These are phyloP conservation scores for Limnephilus marmoratus DNA, from an alignment of 2,888 invertebrate species.

Conservation along the genomic window DNA sequence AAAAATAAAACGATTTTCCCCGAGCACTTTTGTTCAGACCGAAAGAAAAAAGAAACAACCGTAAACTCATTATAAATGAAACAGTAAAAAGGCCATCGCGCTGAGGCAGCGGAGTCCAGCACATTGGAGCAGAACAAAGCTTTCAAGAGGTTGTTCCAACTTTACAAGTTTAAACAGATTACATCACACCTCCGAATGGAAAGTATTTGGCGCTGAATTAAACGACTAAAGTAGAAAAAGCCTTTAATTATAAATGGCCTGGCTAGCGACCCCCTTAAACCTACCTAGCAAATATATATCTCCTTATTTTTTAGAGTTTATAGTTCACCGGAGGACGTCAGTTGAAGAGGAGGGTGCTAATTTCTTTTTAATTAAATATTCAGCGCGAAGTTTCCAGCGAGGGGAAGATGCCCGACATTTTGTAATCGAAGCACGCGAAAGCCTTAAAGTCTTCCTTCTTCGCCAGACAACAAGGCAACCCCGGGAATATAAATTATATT, in stretches of 20 bases:
- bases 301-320: slow-evolving; percentile 32
- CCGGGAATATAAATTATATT: slow-evolving; percentile 60
- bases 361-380: slow-evolving; percentile 62
- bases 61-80: slow-evolving; percentile 31
- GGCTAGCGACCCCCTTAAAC: not conserved
- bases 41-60: slow-evolving; percentile 31
- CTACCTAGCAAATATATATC: slow-evolving; percentile 13
- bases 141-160: slow-evolving; percentile 13
- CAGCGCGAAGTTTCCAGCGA: slow-evolving; percentile 42
- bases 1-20: not conserved
- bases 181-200: slow-evolving; percentile 51
- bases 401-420: slow-evolving; percentile 43
- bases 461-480: slow-evolving; percentile 45
- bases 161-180: slow-evolving; percentile 49
- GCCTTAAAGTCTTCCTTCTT: slow-evolving; percentile 43
- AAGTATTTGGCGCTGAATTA: slow-evolving; percentile 43
- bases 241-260: slow-evolving; percentile 54
- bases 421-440: slow-evolving; percentile 59
- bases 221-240: slow-evolving; percentile 40
- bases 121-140: slow-evolving; percentile 35
- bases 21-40: not conserved
- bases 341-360: slow-evolving; percentile 51
- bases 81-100: slow-evolving; percentile 26
- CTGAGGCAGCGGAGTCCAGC: slow-evolving; percentile 3
- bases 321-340: slow-evolving; percentile 10